Evolutionary conservation across 1,140 invertebrate species (phyloP).

Genomic region (Drosophila mojavensis): DNA sequence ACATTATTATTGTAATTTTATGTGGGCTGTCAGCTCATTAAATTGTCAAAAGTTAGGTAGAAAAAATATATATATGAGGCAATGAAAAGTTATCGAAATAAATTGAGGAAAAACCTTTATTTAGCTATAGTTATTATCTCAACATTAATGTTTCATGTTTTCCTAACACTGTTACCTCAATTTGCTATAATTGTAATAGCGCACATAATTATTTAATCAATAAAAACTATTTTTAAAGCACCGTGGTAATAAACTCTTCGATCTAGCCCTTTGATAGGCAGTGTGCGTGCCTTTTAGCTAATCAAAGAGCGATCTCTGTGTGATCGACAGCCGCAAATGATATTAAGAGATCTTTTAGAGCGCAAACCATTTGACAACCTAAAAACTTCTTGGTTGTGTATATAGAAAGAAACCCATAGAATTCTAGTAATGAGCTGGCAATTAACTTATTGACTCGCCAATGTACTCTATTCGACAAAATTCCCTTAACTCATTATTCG

Average conservation of each 20-base stretch:
- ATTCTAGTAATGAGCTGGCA: conserved; percentile 26
- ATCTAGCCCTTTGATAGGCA: conserved; percentile 11
- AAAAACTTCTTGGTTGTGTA: not conserved
- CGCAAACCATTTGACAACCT: conserved; percentile 30
- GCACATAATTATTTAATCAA: too few relatives aligned
- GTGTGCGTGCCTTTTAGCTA: conserved; percentile 29
- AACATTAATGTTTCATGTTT: too few relatives aligned
- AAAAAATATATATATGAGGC: not conserved
- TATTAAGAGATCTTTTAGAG: conserved; percentile 25
- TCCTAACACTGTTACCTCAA: too few relatives aligned
- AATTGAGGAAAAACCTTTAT: not conserved
- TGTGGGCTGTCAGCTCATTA: conserved; percentile 41
- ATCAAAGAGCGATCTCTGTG: conserved; percentile 12
- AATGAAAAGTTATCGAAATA: not conserved
- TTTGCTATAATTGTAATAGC: too few relatives aligned
- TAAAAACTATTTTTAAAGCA: too few relatives aligned
- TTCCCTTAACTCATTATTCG: conserved; percentile 40
- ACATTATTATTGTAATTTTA: conserved; percentile 57
- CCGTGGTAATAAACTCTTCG: not conserved
- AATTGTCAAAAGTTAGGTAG: conserved; percentile 32
- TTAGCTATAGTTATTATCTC: too few relatives aligned
- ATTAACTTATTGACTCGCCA: conserved; percentile 49
- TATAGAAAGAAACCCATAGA: not conserved
- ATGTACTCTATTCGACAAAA: conserved; percentile 14
- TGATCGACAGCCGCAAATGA: conserved; percentile 17